A percentile compares a stretch with the other conserved stretches of the same genome.
Evolutionary conservation across 2,113 vertebrate genomes (phyloP).

Genomic region (Onychostoma macrolepis): DNA sequence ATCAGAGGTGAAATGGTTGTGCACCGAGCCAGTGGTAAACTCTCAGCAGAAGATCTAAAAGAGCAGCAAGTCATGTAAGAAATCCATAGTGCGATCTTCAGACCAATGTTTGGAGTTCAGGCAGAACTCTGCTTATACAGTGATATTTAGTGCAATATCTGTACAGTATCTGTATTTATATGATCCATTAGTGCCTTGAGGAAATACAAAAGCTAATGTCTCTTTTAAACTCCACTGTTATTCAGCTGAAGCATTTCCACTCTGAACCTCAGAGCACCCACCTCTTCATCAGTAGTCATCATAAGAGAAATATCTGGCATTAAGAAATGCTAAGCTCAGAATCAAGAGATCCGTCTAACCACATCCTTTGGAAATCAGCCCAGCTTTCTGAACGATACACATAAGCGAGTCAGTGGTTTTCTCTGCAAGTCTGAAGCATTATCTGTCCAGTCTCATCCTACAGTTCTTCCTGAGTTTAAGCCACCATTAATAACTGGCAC

Average conservation of each 20-base stretch:
- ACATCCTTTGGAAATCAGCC: constrained; percentile 42
- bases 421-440: background rate
- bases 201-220: constrained; percentile 8
- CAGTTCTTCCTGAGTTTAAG: background rate
- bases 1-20: constrained; percentile 1
- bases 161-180: background rate
- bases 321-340: constrained; percentile 38
- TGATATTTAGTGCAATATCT: constrained; percentile 1
- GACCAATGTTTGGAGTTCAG: constrained; percentile 1
- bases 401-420: constrained; percentile 18
- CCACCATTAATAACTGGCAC: background rate
- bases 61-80: background rate
- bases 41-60: background rate
- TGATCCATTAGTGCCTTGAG: background rate
- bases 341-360: constrained; percentile 25
- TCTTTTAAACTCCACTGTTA: background rate
- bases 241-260: background rate
- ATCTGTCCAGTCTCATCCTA: background rate
- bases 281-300: background rate
- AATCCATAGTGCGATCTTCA: background rate
- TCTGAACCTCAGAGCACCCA: constrained; percentile 4
- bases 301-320: constrained; percentile 29
- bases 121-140: constrained; percentile 7
- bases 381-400: constrained; percentile 35
- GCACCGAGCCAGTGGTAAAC: constrained; percentile 5